Conservation (phyloP, 1,140 invertebrate genomes). For the Pectinophora gossypiella region DNA sequence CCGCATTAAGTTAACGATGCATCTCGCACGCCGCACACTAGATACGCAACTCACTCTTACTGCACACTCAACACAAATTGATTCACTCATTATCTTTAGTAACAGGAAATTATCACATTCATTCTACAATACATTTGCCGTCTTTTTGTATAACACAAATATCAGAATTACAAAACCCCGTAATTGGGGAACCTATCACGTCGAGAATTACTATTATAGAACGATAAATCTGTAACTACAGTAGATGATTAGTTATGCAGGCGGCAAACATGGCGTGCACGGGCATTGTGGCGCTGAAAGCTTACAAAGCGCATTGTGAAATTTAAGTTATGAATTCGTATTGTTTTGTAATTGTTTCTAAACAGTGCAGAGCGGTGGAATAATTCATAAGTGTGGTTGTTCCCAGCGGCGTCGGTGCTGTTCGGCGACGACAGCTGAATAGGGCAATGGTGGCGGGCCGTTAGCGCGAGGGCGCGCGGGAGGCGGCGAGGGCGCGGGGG, state of each 20-base stretch:
- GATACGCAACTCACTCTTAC: slow-evolving; percentile 28
- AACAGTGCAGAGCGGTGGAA: slow-evolving; percentile 51
- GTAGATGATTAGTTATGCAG: slow-evolving; percentile 3
- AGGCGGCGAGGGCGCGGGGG: slow-evolving; percentile 19
- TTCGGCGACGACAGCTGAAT: slow-evolving; percentile 66
- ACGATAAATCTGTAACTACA: no score
- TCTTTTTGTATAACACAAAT: not conserved
- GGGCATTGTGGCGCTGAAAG: slow-evolving; percentile 22
- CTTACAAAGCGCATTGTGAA: slow-evolving; percentile 54
- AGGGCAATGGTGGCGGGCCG: slow-evolving; percentile 58
- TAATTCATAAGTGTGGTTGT: slow-evolving; percentile 64
- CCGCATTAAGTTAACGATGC: slow-evolving; percentile 66
- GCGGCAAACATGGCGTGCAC: not conserved
- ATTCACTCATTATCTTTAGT: slow-evolving; percentile 55
- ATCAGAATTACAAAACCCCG: not conserved
- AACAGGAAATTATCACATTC: slow-evolving; percentile 52
- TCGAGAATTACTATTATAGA: no score
- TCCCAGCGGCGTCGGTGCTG: slow-evolving; percentile 53
- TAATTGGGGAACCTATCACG: not conserved
- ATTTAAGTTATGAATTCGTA: slow-evolving; percentile 66
- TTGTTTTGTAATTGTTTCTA: slow-evolving; percentile 70
- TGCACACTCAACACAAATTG: slow-evolving; percentile 46
- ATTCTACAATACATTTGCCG: slow-evolving; percentile 20
- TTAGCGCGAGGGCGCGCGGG: slow-evolving; percentile 27
- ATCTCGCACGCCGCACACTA: slow-evolving; percentile 42